Percentiles rank a stretch among this genome's conserved stretches.
phyloP scores from a whole-genome alignment of 2,888 invertebrate genomes.

The Xanthia icteritia region DNA sequence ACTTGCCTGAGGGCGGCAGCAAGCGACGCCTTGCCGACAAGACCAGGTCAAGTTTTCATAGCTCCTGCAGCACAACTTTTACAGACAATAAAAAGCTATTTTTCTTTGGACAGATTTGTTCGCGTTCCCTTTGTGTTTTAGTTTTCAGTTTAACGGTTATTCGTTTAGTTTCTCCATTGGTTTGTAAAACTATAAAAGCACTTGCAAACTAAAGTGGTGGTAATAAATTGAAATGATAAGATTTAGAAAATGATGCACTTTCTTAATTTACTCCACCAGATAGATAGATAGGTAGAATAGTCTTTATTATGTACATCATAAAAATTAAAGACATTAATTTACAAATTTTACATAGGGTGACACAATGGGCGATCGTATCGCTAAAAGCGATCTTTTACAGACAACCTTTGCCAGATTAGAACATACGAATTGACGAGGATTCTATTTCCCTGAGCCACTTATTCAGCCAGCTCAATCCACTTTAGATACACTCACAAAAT shows the following conservation, averaged over 20 bases:
- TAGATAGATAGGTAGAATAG: too few relatives aligned
- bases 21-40: conserved; percentile 52
- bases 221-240: conserved; percentile 13
- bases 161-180: conserved; percentile 47
- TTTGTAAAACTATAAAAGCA: conserved; percentile 40
- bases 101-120: conserved; percentile 53
- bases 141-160: conserved; percentile 52
- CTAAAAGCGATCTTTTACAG: too few relatives aligned
- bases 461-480: conserved; percentile 56
- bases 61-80: conserved; percentile 49
- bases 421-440: conserved; percentile 31
- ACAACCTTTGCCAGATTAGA: background rate
- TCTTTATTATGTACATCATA: too few relatives aligned
- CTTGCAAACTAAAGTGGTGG: conserved; percentile 16
- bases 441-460: conserved; percentile 52
- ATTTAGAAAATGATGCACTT: background rate
- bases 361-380: too few relatives aligned
- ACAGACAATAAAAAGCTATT: conserved; percentile 60
- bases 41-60: conserved; percentile 63
- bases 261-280: background rate
- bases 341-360: too few relatives aligned
- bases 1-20: conserved; percentile 37
- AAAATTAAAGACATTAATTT: too few relatives aligned
- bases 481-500: conserved; percentile 58
- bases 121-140: conserved; percentile 33